A percentile compares a stretch with the other conserved stretches of the same genome.
phyloP scores from a whole-genome alignment of 2,888 invertebrate species.

The Erynnis tages region DNA sequence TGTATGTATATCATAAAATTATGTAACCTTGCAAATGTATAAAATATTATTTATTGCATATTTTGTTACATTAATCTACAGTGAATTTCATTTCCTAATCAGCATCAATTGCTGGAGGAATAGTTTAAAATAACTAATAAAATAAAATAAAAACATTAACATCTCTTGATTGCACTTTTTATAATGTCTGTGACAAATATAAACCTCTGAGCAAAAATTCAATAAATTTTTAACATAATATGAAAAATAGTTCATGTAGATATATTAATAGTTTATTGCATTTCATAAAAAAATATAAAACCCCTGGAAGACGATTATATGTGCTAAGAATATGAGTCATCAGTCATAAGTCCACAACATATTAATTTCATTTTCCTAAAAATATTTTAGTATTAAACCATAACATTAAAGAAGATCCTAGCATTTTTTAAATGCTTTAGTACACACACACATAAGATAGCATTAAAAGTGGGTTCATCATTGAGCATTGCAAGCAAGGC shows the following conservation, averaged over 20 bases:
- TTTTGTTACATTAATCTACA: no score
- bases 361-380: constrained; percentile 26
- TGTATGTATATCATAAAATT: no score
- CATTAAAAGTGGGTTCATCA: no score
- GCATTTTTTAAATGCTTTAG: constrained; percentile 2
- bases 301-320: constrained; percentile 66
- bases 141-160: constrained; percentile 16
- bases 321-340: constrained; percentile 47
- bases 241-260: constrained; percentile 50
- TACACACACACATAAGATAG: background rate
- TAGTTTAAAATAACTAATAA: constrained; percentile 2
- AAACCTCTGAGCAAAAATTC: constrained; percentile 58
- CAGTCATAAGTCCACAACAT: constrained; percentile 33
- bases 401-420: constrained; percentile 19
- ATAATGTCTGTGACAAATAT: constrained; percentile 50
- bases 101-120: no score
- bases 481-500: no score
- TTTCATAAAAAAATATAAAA: constrained; percentile 36
- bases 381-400: constrained; percentile 26
- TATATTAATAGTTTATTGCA: constrained; percentile 38
- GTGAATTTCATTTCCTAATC: no score
- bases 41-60: no score
- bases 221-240: constrained; percentile 60
- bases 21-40: no score
- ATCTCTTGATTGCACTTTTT: constrained; percentile 43